phyloP scores from a whole-genome alignment of 2,888 invertebrate species.

The Xestia xanthographa region DNA sequence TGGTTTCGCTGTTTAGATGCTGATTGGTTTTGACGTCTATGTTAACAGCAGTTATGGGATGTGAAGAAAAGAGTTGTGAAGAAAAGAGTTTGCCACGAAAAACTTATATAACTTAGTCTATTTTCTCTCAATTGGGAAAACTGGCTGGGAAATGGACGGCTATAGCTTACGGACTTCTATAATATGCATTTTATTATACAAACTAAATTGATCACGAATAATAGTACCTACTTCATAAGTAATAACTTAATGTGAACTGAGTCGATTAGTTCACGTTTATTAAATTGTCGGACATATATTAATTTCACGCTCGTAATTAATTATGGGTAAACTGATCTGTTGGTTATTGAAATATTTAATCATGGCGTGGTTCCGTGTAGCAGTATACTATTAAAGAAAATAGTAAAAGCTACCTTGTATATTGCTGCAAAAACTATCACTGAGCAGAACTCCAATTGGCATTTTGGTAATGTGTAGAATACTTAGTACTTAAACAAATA shows the following conservation, averaged over 20 bases:
- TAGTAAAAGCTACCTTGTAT: not conserved
- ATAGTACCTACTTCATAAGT: conserved; percentile 5
- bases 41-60: conserved; percentile 3
- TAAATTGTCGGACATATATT: conserved; percentile 61
- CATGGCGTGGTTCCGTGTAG: conserved; percentile 38
- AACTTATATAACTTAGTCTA: not conserved
- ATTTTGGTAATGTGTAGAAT: conserved; percentile 12
- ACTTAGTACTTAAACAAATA: no score
- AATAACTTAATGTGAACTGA: conserved; percentile 30
- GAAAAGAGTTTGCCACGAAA: not conserved
- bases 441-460: conserved; percentile 17
- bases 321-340: conserved; percentile 49
- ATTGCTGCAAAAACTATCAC: not conserved
- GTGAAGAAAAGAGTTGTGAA: not conserved
- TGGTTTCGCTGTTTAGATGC: conserved; percentile 12
- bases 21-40: conserved; percentile 7
- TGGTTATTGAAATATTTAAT: conserved; percentile 34
- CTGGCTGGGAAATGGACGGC: not conserved
- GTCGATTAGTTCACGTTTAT: conserved; percentile 53
- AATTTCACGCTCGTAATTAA: conserved; percentile 64
- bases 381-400: not conserved
- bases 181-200: not conserved
- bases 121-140: not conserved
- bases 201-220: conserved; percentile 5
- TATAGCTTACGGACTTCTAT: not conserved